phyloP scores from a whole-genome alignment of 2,888 invertebrate genomes.

The Eurois occulta region DNA sequence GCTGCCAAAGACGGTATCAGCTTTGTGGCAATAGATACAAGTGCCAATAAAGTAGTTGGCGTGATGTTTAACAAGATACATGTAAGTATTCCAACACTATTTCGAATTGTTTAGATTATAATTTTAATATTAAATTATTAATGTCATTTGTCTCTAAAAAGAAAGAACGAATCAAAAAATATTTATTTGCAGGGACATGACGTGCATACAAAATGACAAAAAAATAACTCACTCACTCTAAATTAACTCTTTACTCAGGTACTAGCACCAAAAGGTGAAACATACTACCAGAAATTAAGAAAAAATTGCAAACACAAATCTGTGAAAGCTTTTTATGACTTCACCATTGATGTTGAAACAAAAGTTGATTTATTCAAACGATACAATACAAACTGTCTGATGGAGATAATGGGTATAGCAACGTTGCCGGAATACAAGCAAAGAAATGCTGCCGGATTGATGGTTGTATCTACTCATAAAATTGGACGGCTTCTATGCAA shows the following conservation, averaged over 20 bases:
- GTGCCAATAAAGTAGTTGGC: constrained; percentile 28
- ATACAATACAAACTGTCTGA: constrained; percentile 22
- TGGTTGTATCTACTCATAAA: neutral
- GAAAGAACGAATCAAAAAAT: no score
- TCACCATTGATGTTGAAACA: constrained; percentile 20
- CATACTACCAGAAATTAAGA: constrained; percentile 14
- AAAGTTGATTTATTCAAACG: constrained; percentile 13
- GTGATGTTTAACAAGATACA: constrained; percentile 35
- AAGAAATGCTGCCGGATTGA: constrained; percentile 12
- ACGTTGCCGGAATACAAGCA: constrained; percentile 15
- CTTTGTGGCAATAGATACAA: constrained; percentile 27
- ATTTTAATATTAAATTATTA: neutral
- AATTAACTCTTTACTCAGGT: constrained; percentile 10
- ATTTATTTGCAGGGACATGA: no score
- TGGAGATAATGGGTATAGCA: constrained; percentile 15
- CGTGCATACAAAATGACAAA: no score
- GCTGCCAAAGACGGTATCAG: constrained; percentile 34
- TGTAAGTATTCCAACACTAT: constrained; percentile 1
- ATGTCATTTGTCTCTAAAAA: no score
- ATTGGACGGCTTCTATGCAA: constrained; percentile 5
- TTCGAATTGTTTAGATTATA: neutral
- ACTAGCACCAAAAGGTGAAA: constrained; percentile 15
- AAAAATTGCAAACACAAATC: constrained; percentile 15
- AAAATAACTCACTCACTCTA: no score
- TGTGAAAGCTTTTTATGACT: constrained; percentile 16